Evolutionary conservation across 2,888 invertebrate species (phyloP).

Genomic region (Trissonchulus sp.): DNA sequence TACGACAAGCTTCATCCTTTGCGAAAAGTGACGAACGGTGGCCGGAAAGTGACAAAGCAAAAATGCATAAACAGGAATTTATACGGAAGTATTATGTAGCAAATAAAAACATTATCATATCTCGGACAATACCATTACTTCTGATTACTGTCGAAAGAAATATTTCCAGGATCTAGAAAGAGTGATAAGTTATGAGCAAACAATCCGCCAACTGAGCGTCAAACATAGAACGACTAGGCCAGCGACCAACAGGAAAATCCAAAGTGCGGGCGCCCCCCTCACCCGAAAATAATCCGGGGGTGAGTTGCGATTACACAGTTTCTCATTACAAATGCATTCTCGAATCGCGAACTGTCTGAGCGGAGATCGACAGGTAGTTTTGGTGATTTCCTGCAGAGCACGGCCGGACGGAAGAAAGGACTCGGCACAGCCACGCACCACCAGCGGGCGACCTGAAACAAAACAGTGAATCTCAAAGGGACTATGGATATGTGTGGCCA

Average conservation of each 20-base stretch:
- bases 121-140: too few species aligned
- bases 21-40: too few species aligned
- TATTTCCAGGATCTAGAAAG: too few species aligned
- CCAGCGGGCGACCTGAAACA: constrained; percentile 4
- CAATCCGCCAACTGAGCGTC: neutral
- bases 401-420: neutral
- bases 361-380: constrained; percentile 6
- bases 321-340: neutral
- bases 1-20: too few species aligned
- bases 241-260: constrained; percentile 15
- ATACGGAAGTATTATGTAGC: too few species aligned
- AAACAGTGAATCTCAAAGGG: too few species aligned
- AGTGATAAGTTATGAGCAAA: constrained; percentile 10
- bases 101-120: too few species aligned
- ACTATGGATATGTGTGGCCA: too few species aligned
- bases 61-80: too few species aligned
- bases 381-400: neutral
- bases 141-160: too few species aligned
- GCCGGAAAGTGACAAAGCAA: too few species aligned
- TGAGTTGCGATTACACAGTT: neutral
- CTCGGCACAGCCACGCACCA: constrained; percentile 21
- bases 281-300: neutral
- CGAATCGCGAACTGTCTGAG: neutral
- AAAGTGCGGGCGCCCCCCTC: neutral
- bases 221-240: neutral